Base-by-base conservation (phyloP, 53 echinoderm and acorn worm species). In the Echinarachnius parma region DNA sequence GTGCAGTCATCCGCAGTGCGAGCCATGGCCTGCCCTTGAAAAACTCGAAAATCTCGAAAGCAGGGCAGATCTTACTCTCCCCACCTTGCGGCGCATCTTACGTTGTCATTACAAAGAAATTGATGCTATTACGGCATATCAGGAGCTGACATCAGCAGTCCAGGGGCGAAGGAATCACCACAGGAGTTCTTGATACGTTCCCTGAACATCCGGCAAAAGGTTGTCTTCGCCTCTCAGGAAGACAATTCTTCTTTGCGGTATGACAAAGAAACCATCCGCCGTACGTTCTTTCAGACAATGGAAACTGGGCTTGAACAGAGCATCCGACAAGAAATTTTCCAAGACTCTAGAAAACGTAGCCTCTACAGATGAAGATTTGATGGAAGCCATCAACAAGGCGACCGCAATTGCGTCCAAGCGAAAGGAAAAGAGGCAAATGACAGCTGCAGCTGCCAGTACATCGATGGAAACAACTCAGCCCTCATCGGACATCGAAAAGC, bases 201-300 rank as follows among this genome's bases (percentile, higher is more conserved):
- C 1, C 61, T 76, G 28, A 42, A 80, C 19, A 29, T 86, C 3
- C 61, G 72, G 22, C 86, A 81, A 48, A 86, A 82, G n/a, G 65
- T 78, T 3, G 21, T 78, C 0, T 70, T 82, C 48, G 78, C 60
- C 10, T 82, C 87, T 0, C 49, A 82, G 59, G 60, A 45, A n/a
- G n/a, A n/a, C n/a, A n/a, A n/a, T n/a, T n/a, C n/a, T n/a, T n/a
- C n/a, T n/a, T n/a, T n/a, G n/a, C n/a, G n/a, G n/a, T n/a, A n/a
- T n/a, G n/a, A n/a, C n/a, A n/a, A n/a, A n/a, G n/a, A n/a, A n/a
- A n/a, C n/a, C n/a, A n/a, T n/a, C n/a, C n/a, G n/a, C n/a, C n/a
- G n/a, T n/a, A n/a, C n/a, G n/a, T n/a, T n/a, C n/a, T n/a, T n/a
- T n/a, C n/a, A n/a, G n/a, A n/a, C n/a, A n/a, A n/a, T n/a, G n/a